phyloP scores from a whole-genome alignment of 2,888 invertebrate genomes.

The Aphrophora alni region DNA sequence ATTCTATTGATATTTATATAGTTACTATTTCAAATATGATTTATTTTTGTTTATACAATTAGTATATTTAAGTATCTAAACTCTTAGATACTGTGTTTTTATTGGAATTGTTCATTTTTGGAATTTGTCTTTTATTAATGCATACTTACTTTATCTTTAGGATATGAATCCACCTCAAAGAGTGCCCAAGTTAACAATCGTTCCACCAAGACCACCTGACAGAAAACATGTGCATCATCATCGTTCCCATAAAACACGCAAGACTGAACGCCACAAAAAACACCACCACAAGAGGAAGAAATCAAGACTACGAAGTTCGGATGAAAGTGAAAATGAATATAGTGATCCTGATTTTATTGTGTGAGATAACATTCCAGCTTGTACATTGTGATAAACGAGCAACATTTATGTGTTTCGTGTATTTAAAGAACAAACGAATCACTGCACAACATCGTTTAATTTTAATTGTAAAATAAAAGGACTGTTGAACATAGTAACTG shows the following conservation, averaged over 20 bases:
- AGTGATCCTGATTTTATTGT: conserved; percentile 65
- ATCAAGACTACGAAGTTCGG: conserved; percentile 51
- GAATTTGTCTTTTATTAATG: no score
- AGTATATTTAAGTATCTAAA: no score
- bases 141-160: no score
- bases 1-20: no score
- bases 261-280: conserved; percentile 52
- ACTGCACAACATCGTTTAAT: not conserved
- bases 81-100: no score
- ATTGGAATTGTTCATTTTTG: no score
- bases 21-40: no score
- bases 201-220: conserved; percentile 49
- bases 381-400: not conserved
- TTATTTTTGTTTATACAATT: no score
- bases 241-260: conserved; percentile 51
- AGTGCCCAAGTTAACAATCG: conserved; percentile 53
- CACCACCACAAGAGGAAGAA: conserved; percentile 53
- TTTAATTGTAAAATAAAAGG: not conserved
- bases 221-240: conserved; percentile 47
- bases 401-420: not conserved
- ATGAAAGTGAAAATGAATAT: conserved; percentile 70
- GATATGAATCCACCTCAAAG: conserved; percentile 44
- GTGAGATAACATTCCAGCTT: conserved; percentile 46
- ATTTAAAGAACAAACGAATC: not conserved
- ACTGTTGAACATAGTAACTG: not conserved